These are phyloP conservation scores for Haplochromis burtoni DNA, from an alignment of 2,113 vertebrate genomes.

Conservation along the genomic window DNA sequence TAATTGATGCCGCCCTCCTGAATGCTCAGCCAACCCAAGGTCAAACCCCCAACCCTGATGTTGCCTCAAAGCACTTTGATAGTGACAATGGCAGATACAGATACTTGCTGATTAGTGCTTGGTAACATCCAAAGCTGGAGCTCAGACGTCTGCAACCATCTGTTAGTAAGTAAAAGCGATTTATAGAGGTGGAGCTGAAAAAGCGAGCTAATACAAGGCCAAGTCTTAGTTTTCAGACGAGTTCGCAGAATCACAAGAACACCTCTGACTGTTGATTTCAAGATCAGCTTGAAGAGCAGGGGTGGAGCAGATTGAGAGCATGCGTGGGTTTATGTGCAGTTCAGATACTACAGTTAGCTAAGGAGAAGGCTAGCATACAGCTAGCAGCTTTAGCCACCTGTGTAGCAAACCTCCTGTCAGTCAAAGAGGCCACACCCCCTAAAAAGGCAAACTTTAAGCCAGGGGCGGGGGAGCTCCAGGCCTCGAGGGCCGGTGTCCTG, in stretches of 20 bases:
- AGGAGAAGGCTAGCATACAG: not conserved
- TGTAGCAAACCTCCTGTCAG: not conserved
- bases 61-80: not conserved
- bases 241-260: not conserved
- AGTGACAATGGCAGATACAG: not conserved
- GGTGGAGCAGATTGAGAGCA: accelerated
- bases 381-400: not conserved
- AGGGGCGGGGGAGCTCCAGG: not conserved
- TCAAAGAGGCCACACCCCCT: not conserved
- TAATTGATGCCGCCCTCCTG: not conserved
- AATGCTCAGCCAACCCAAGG: not conserved
- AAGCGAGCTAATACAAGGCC: not conserved
- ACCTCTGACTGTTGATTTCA: not conserved
- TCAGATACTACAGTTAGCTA: not conserved
- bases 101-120: not conserved
- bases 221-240: not conserved
- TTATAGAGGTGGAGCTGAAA: not conserved
- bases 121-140: not conserved
- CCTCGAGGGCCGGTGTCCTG: not conserved
- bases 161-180: not conserved
- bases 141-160: not conserved
- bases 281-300: not conserved
- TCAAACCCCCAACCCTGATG: not conserved
- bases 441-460: not conserved
- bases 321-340: not conserved